Evolutionary conservation across 2,113 vertebrate genomes (phyloP), one percentile per base, ranked within the genome.

Genomic region (Calonectris borealis): DNA sequence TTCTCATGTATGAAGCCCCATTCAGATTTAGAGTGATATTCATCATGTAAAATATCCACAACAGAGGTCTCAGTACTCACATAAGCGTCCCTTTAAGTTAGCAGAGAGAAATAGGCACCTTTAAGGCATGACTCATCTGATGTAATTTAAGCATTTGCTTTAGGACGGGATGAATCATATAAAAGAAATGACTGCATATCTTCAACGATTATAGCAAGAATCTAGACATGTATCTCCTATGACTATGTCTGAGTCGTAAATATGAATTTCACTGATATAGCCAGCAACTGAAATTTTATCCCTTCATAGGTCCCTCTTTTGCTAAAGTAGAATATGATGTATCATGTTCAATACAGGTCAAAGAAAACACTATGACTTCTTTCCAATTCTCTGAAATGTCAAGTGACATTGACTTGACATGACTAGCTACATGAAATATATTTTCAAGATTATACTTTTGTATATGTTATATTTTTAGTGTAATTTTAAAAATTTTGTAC

Each of bases 131-230:
- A 96, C 48, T 96, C 83, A 94, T 75, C 51, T 55, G 57, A 38
- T 77, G 44, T 25, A 94, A 84, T 66, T 86, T 77, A 92, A 88
- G 64, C 46, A 61, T 91, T 92, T 95, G 83, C 76, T 86, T 70
- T 73, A 80, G 72, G 42, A 81, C 4, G 7, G 34, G 42, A 91
- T 96, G 93, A 96, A 81, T 91, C 86, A 94, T 51, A 73, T 62
- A 16, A 87, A 62, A 78, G 60, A 78, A 94, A 89, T 64, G 51
- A 76, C 65, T 86, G 51, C 18, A 25, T 60, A 57, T 68, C 65
- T 94, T 68, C 80, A 73, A 32, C 29, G 54, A 92, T 80, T 65
- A 90, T 7, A 89, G 32, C 14, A 69, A 91, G 48, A 94, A 83
- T 19, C 15, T 55, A 81, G 51, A 91, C 60, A 51, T 55, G 51